These are phyloP conservation scores for Cryptocephalus moraei DNA, from an alignment of 2,888 invertebrate genomes.

Conservation along the genomic window DNA sequence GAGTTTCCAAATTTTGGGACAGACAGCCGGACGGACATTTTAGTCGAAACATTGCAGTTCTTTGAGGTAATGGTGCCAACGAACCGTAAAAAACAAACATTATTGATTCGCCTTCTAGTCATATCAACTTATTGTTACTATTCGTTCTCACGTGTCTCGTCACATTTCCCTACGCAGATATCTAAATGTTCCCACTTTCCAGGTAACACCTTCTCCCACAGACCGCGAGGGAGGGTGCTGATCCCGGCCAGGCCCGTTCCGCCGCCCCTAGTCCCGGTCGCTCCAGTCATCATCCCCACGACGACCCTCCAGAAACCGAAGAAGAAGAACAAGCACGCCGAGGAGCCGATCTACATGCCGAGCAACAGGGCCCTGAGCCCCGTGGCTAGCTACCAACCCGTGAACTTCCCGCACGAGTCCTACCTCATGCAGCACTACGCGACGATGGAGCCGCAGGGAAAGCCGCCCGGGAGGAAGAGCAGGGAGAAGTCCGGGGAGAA, in stretches of 20 bases:
- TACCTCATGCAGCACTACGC: conserved; percentile 49
- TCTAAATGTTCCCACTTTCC: conserved; percentile 2
- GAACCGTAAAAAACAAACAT: too few species aligned
- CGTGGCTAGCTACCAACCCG: conserved; percentile 46
- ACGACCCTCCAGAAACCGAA: conserved; percentile 47
- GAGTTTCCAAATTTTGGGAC: too few species aligned
- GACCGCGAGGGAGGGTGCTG: conserved; percentile 44
- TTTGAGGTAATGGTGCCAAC: too few species aligned
- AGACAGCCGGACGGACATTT: too few species aligned
- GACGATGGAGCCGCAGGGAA: conserved; percentile 38
- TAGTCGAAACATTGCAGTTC: too few species aligned
- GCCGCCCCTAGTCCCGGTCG: conserved; percentile 31
- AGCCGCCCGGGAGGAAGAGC: conserved; percentile 16
- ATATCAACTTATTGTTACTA: too few species aligned
- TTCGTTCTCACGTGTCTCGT: too few species aligned
- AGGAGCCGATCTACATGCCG: conserved; percentile 52
- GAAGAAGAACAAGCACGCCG: conserved; percentile 40
- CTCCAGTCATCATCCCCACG: conserved; percentile 37
- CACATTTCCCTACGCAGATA: background rate
- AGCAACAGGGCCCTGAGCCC: conserved; percentile 46
- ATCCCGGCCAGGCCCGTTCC: conserved; percentile 47
- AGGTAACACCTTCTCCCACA: conserved; percentile 30
- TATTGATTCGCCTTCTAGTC: too few species aligned
- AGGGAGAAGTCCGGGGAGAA: conserved; percentile 1
- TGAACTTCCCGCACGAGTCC: conserved; percentile 47